Base-by-base conservation (phyloP, 2,888 invertebrate genomes). In the Eupithecia subfuscata region DNA sequence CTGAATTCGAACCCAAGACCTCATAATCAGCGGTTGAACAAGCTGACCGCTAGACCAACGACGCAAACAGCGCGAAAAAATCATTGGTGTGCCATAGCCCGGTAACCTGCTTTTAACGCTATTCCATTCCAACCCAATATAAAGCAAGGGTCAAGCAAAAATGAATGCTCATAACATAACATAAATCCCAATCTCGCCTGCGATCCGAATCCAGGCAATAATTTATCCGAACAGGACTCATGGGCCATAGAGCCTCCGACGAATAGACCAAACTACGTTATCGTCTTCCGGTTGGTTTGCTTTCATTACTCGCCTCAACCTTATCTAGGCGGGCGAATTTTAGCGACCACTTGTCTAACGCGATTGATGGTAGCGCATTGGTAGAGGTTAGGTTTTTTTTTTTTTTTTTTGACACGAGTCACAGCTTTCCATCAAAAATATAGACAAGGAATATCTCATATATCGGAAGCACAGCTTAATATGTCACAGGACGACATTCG, bases 201-300 rank as follows among this genome's bases (percentile, higher is more conserved):
- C 37, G 25, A 14, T 43, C 43, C 22, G 6, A 68, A 68, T 68
- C n/a, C 25, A 30, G 6, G 43, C 63, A 63, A 71, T 71, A 71
- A 71, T 30, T 71, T 63, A 63, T 43, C 63, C 48, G 48, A 34
- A 30, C 22, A 70, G 70, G 60, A 43, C 71, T 48, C 52, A 52
- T 67, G 72, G 30, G 18, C 56, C 72, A 67, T 65, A 65, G 65
- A 67, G 18, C 65, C 48, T 34, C 25, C 65, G 37, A 52, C 52
- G 64, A 71, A 74, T 76, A 74, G 69, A 65, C 43, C 71, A 73
- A 80, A 84, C 84, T 82, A 84, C 83, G 80, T 89, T 90, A 90
- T 90, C 89, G 78, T 80, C 81, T 90, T 90, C 87, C 89, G 84
- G 84, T 82, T 83, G 87, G 87, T 83, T 86, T 85, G 86, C 75